Percentiles rank a stretch among this genome's conserved stretches.
phyloP scores from a whole-genome alignment of 2,888 invertebrate genomes.

The Hoplodrina ambigua region DNA sequence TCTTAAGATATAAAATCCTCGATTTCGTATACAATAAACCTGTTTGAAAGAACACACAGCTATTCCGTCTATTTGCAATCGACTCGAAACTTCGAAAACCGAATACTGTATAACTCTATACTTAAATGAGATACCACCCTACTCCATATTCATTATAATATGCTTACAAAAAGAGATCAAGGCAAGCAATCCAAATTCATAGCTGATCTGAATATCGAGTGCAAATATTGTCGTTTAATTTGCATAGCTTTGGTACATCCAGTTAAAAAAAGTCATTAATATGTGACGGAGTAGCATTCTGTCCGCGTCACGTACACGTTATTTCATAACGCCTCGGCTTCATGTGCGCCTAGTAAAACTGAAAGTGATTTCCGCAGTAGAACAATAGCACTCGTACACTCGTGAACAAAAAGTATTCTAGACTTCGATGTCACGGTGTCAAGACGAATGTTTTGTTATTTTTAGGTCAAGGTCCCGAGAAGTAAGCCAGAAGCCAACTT shows the following conservation, averaged over 20 bases:
- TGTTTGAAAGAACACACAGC: slow-evolving; percentile 29
- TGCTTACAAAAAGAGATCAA: slow-evolving; percentile 45
- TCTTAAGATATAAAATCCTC: slow-evolving; percentile 13
- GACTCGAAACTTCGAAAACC: slow-evolving; percentile 29
- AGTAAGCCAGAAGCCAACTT: slow-evolving; percentile 73
- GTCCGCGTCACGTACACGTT: slow-evolving; percentile 46
- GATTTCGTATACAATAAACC: slow-evolving; percentile 37
- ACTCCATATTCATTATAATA: slow-evolving; percentile 39
- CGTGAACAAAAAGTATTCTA: slow-evolving; percentile 62
- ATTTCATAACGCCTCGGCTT: slow-evolving; percentile 22
- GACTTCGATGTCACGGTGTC: slow-evolving; percentile 78
- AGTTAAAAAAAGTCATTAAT: slow-evolving; percentile 42
- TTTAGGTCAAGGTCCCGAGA: slow-evolving; percentile 84
- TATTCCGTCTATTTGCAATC: slow-evolving; percentile 27
- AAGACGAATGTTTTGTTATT: slow-evolving; percentile 82
- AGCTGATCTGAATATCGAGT: slow-evolving; percentile 35
- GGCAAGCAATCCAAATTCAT: slow-evolving; percentile 37
- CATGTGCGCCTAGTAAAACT: slow-evolving; percentile 32
- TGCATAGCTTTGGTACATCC: slow-evolving; percentile 25
- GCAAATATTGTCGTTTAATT: slow-evolving; percentile 46
- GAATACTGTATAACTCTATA: slow-evolving; percentile 29
- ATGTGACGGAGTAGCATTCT: slow-evolving; percentile 23
- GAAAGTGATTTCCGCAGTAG: slow-evolving; percentile 52
- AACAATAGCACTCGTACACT: slow-evolving; percentile 56
- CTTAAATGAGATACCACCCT: slow-evolving; percentile 23